phyloP scores from a whole-genome alignment of 2,797 vertebrate genomes.

The Crocidura indochinensis region DNA sequence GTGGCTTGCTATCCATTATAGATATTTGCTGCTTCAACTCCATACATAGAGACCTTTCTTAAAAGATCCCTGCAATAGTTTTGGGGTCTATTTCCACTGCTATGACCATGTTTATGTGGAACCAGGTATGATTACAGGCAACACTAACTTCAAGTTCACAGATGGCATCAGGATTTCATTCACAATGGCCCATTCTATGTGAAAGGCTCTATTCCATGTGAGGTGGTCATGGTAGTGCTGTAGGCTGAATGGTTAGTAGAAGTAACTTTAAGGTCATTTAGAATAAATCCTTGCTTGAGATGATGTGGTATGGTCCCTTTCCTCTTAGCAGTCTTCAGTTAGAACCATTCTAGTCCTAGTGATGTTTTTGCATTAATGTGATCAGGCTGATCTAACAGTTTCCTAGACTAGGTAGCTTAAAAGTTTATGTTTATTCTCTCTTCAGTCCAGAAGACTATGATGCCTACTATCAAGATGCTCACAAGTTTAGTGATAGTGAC shows the following conservation, averaged over 20 bases:
- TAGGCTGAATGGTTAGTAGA: neutral
- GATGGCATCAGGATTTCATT: neutral
- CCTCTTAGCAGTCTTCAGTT: neutral
- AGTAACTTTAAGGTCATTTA: neutral
- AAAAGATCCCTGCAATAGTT: conserved; percentile 5
- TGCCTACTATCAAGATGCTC: neutral
- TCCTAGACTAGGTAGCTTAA: neutral
- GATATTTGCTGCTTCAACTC: neutral
- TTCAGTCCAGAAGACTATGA: neutral
- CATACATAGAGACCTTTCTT: conserved; percentile 39
- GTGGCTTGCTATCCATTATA: neutral
- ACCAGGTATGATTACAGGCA: neutral
- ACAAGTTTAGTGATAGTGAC: neutral
- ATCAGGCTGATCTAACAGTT: neutral
- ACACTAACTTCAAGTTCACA: neutral
- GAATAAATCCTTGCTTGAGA: neutral
- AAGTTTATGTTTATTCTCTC: neutral
- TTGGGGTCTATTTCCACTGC: neutral
- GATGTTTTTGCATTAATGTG: neutral
- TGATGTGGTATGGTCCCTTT: neutral
- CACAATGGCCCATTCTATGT: neutral
- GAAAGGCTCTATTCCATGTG: neutral
- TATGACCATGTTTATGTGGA: neutral
- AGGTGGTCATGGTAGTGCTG: neutral
- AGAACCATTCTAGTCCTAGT: neutral